Evolutionary conservation across 2,113 vertebrate genomes (phyloP), one percentile per base, ranked within the genome.

Genomic region (Camelus bactrianus): DNA sequence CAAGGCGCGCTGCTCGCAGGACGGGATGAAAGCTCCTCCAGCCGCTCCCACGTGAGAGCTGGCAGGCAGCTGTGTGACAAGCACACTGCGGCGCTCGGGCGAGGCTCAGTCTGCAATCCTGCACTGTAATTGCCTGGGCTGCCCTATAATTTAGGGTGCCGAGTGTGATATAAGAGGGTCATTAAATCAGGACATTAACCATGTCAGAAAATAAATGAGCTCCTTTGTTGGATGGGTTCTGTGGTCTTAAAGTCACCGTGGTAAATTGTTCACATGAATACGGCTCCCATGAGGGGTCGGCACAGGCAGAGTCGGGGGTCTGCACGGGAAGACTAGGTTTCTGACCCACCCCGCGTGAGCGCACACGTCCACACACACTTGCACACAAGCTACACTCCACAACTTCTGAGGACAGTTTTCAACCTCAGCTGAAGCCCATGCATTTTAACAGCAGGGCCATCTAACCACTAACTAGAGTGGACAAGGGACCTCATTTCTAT

Each of bases 81-180:
- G n/a, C 80, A 1, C n/a, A 95, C 87, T 60, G 81, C 83, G 80
- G 95, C 58, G 96, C 98, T 93, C 10, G 10, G 15, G 72, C 93
- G 83, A 96, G 92, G 92, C 76, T n/a, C 92, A 58, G 83, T 97
- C 97, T 97, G 97, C 95, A 96, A 98, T 62, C 76, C 80, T 94
- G 97, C 93, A 24, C 77, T 92, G 90, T 98, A 97, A 98, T 98
- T 98, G 97, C 96, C 96, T 32, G 65, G 93, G 92, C 84, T 97
- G 96, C 97, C 97, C 97, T 98, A 93, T 98, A 98, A 98, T 98
- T 98, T 98, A 97, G 97, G 94, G 89, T 96, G 94, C 96, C 97
- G 97, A 98, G 97, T 97, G 97, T 95, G 98, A 98, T 97, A 97
- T 58, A 97, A 97, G 92, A 96, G 81, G 70, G 92, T 98, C 97